Evolutionary conservation across 2,113 vertebrate genomes (phyloP), one percentile per base, ranked within the genome.

Genomic region (Hymenochirus boettgeri): DNA sequence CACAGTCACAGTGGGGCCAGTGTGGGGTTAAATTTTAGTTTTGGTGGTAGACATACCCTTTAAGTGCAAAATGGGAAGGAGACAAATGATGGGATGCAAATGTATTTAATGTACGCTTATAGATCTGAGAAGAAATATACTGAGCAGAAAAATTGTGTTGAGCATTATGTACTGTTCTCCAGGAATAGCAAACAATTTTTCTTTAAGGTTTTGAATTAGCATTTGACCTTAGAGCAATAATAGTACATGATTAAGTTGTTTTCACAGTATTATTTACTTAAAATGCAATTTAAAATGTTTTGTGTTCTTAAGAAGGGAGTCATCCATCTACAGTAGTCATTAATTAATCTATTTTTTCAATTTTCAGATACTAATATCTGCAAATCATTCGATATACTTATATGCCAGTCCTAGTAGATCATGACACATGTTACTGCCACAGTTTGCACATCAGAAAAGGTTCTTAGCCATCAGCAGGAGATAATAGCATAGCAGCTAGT

Each of bases 291-390:
- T 57, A 35, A 24, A 23, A 48, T 22, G 52, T 25, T 48, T 65
- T 31, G 33, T 65, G 39, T 48, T 48, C 62, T 53, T 35, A 33
- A 21, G 19, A 52, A n/a, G 51, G 12, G 17, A 10, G 25, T 35
- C 33, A 57, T 56, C 39, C 62, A 57, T 65, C 62, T 65, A 21
- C 52, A 17, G 23, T 15, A 46, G 62, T 65, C 62, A 57, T 39
- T 65, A 65, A 65, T 65, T 65, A 65, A 65, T 57, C 52, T 42
- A 48, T 57, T 53, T 57, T 65, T 65, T 65, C 47, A n/a, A 54
- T 33, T 33, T 46, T 48, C 47, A 48, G 53, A 57, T 53, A 65
- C 56, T 57, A 47, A 65, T 53, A 33, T 65, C 62, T 48, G 52
- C 52, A 57, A 53, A 47, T 65, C 52, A 65, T 57, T 65, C 47